These are phyloP conservation scores for Podilymbus podiceps DNA, from an alignment of 2,113 vertebrate genomes.

Conservation along the genomic window DNA sequence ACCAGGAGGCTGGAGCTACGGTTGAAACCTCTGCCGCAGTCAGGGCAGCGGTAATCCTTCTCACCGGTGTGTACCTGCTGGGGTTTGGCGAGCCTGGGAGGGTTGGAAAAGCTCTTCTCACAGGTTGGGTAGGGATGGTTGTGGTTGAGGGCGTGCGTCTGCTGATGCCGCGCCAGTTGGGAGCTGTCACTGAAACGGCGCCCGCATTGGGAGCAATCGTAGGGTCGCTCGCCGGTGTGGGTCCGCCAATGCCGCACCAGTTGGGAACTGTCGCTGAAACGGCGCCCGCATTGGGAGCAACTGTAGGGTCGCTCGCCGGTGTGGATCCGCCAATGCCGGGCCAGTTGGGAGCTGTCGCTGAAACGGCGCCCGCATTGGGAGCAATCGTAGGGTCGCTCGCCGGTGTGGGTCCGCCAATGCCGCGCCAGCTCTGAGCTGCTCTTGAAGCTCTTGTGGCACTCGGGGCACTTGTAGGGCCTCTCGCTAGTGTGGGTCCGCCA, in stretches of 20 bases:
- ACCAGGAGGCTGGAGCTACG: neutral
- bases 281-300: too few species aligned
- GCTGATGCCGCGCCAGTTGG: neutral
- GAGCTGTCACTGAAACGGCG: neutral
- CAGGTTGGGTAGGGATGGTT: neutral
- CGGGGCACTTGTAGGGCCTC: neutral
- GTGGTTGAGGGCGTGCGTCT: too few species aligned
- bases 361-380: neutral
- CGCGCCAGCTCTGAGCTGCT: neutral
- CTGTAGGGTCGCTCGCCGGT: neutral
- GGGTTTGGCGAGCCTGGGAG: neutral
- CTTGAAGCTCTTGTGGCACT: neutral
- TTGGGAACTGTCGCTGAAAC: neutral
- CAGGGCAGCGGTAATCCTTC: neutral
- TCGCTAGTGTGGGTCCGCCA: neutral
- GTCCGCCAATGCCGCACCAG: neutral
- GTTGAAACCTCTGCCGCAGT: neutral
- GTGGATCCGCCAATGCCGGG: neutral
- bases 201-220: too few species aligned
- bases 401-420: neutral
- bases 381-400: neutral
- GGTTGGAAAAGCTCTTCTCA: neutral
- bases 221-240: neutral
- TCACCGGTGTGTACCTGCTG: accelerated
- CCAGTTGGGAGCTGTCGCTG: neutral